These are phyloP conservation scores for Lethrus apterus DNA, from an alignment of 1,140 invertebrate species.

Conservation along the genomic window DNA sequence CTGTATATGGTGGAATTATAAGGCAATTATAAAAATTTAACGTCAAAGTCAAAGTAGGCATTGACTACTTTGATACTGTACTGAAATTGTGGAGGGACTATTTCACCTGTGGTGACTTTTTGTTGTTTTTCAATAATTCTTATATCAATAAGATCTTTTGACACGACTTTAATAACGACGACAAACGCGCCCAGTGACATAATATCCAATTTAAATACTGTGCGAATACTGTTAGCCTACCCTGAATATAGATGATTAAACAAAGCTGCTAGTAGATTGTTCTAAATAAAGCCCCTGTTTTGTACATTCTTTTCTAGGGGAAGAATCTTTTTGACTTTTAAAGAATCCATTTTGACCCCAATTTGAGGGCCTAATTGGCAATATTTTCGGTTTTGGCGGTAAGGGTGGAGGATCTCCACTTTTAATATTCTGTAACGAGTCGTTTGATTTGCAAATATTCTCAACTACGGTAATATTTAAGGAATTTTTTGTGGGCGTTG, in stretches of 20 bases:
- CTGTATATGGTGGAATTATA: no score
- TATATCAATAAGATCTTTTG: no score
- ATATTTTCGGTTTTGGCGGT: conserved; percentile 51
- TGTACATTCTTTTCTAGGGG: conserved; percentile 19
- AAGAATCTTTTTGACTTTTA: conserved; percentile 25
- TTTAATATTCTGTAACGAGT: conserved; percentile 17
- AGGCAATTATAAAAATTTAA: no score
- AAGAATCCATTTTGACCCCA: conserved; percentile 42
- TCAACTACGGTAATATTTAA: conserved; percentile 32
- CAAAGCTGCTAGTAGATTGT: conserved; percentile 56
- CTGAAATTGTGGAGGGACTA: no score
- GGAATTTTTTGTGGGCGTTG: conserved; percentile 26
- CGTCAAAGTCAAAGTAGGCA: no score
- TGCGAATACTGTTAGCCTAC: no score
- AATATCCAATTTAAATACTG: no score
- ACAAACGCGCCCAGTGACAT: no score
- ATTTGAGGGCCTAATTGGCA: conserved; percentile 50
- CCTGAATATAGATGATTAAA: conserved; percentile 42
- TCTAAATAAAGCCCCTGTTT: conserved; percentile 48
- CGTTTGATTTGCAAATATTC: conserved; percentile 12
- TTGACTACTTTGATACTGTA: no score
- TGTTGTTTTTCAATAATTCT: no score
- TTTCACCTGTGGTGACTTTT: no score
- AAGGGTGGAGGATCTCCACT: conserved; percentile 44
- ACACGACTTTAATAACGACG: no score